Conservation (phyloP, 2,888 invertebrate genomes). For the Artemia sinica region DNA sequence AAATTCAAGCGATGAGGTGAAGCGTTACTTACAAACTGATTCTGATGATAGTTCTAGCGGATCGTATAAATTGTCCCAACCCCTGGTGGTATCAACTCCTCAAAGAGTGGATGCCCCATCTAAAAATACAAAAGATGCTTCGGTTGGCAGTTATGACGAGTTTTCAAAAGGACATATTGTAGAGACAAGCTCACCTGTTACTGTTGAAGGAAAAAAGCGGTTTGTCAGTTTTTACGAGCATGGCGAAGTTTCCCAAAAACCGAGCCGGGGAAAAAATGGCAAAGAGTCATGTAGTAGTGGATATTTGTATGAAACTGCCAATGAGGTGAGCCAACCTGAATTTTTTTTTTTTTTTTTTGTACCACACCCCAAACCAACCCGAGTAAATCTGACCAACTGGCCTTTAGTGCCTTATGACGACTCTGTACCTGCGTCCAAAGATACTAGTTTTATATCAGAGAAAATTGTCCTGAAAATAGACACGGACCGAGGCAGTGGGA, state of each 20-base stretch:
- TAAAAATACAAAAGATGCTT: not conserved
- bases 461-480: not conserved
- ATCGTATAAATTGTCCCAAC: not conserved
- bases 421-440: not conserved
- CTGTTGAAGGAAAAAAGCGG: not conserved
- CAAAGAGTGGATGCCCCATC: not conserved
- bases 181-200: not conserved
- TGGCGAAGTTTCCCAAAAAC: not conserved
- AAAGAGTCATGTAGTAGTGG: not conserved
- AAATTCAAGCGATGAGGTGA: not conserved
- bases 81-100: not conserved
- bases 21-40: not conserved
- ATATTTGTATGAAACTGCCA: not conserved
- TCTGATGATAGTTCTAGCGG: not conserved
- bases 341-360: not conserved
- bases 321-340: not conserved
- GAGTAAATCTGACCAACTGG: not conserved
- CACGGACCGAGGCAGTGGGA: not conserved
- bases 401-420: not conserved
- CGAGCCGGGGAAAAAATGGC: not conserved
- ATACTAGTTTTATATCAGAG: not conserved
- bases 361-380: not conserved
- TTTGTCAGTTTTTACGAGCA: conserved; percentile 1
- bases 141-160: not conserved
- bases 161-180: not conserved